Percentiles rank a stretch among this genome's conserved stretches.
These are phyloP conservation scores for Falcunculus frontatus DNA, from an alignment of 2,113 vertebrate species.

Conservation along the genomic window DNA sequence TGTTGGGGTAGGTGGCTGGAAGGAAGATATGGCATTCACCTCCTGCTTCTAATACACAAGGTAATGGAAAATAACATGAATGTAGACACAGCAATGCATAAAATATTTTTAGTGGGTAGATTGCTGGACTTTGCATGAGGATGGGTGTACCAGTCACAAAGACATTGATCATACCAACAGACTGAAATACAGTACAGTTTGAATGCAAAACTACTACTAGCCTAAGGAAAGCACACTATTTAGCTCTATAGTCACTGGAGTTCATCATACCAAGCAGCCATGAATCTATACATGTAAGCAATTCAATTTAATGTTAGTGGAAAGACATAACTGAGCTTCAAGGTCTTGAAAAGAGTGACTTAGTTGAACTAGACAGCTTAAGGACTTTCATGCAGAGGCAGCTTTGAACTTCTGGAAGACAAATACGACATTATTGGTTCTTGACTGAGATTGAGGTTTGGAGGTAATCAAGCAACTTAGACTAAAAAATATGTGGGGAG, in stretches of 20 bases:
- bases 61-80: not conserved
- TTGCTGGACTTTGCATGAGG: not conserved
- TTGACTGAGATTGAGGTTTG: not conserved
- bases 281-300: not conserved
- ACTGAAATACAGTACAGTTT: not conserved
- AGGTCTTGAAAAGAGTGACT: not conserved
- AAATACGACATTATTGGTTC: not conserved
- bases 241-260: not conserved
- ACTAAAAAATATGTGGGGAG: not conserved
- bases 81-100: not conserved
- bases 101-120: not conserved
- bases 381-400: not conserved
- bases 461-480: not conserved
- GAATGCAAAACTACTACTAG: not conserved
- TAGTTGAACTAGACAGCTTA: not conserved
- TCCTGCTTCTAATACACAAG: not conserved
- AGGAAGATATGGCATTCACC: not conserved
- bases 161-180: not conserved
- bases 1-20: not conserved
- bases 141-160: not conserved
- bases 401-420: not conserved
- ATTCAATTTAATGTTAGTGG: not conserved
- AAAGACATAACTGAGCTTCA: not conserved
- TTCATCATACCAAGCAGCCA: not conserved
- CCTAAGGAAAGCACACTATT: not conserved